phyloP scores from a whole-genome alignment of 2,113 vertebrate species.

The Tretioscincus oriximinensis region DNA sequence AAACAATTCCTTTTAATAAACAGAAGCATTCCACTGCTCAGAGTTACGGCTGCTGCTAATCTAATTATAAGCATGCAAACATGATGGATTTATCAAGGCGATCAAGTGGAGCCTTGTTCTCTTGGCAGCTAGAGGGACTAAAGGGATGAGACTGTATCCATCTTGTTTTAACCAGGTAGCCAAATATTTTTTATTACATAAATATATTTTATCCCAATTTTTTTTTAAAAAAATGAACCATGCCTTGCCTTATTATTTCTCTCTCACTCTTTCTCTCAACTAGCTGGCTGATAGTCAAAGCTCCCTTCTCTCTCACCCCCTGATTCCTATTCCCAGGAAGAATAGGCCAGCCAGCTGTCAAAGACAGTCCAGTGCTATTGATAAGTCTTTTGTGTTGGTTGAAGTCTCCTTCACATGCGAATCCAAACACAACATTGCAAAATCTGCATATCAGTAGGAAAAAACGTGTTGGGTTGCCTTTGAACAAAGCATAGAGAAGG shows the following conservation, averaged over 20 bases:
- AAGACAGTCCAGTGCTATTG: constrained; percentile 58
- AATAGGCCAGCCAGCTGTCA: constrained; percentile 70
- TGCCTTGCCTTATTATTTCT: no score
- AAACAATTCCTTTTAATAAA: constrained; percentile 64
- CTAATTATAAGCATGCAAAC: constrained; percentile 70
- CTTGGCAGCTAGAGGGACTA: constrained; percentile 28
- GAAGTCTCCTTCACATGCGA: constrained; percentile 44
- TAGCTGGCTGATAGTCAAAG: constrained; percentile 52
- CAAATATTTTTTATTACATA: constrained; percentile 19
- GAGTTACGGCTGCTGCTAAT: constrained; percentile 58
- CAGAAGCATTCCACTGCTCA: constrained; percentile 55
- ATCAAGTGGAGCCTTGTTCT: constrained; percentile 57
- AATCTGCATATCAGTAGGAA: constrained; percentile 48
- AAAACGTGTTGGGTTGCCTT: constrained; percentile 38
- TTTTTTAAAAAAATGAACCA: no score
- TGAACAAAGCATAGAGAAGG: constrained; percentile 47
- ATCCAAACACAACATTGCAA: constrained; percentile 66
- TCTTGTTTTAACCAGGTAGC: constrained; percentile 48
- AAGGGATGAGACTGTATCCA: constrained; percentile 22
- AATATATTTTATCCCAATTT: background rate
- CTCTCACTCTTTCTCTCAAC: background rate
- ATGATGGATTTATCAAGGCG: constrained; percentile 60
- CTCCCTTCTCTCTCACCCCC: constrained; percentile 1
- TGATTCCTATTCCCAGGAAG: constrained; percentile 22
- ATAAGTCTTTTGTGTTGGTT: constrained; percentile 66